A percentile compares a stretch with the other conserved stretches of the same genome.
phyloP scores from a whole-genome alignment of 2,797 vertebrate genomes.

The Darevskia nairensis region DNA sequence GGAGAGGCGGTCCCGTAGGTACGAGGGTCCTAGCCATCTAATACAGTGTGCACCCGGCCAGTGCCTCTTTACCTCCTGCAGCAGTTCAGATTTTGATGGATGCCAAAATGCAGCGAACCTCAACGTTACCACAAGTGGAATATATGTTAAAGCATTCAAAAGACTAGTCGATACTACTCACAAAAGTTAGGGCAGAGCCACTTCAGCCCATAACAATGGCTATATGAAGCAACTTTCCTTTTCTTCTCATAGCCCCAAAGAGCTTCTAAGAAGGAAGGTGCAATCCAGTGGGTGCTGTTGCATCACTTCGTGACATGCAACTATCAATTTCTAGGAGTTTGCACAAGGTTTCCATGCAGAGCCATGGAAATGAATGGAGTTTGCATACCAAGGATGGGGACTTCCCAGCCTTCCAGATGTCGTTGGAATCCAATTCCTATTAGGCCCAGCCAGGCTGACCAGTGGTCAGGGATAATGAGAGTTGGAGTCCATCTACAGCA shows the following conservation, averaged over 20 bases:
- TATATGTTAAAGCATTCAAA: background rate
- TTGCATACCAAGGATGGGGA: background rate
- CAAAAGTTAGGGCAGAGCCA: background rate
- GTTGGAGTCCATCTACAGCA: too few relatives aligned
- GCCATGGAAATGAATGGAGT: background rate
- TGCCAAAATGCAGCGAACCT: background rate
- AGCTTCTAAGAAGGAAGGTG: constrained; percentile 14
- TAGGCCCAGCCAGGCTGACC: too few relatives aligned
- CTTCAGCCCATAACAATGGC: background rate
- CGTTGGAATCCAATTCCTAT: too few relatives aligned
- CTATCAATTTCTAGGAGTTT: background rate
- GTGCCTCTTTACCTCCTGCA: background rate
- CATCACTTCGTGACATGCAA: background rate
- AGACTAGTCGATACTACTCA: background rate
- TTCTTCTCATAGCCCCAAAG: background rate
- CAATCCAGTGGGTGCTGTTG: background rate
- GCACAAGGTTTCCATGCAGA: background rate
- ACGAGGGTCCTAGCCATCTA: too few relatives aligned
- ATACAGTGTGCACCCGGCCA: too few relatives aligned
- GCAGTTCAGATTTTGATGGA: background rate
- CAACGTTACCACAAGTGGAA: too few relatives aligned
- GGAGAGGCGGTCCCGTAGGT: too few relatives aligned
- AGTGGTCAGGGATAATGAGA: too few relatives aligned
- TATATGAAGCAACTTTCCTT: background rate
- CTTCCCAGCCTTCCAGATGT: too few relatives aligned